Conservation (phyloP, 2,113 vertebrate species). For the Nycticorax nycticorax region DNA sequence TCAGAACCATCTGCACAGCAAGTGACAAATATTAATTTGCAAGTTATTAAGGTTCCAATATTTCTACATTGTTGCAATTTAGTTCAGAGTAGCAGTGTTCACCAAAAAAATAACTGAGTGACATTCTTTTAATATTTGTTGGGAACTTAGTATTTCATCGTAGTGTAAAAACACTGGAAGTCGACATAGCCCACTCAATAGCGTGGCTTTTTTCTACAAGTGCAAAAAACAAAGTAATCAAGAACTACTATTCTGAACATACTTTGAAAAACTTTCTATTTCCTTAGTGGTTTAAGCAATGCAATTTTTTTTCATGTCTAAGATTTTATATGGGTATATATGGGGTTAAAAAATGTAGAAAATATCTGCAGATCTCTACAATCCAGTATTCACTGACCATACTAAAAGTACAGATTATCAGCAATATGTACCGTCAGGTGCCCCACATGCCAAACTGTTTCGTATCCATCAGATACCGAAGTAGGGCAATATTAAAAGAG, state of each 20-base stretch:
- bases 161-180: background rate
- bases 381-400: background rate
- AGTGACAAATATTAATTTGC: background rate
- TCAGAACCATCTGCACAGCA: conserved; percentile 89
- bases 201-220: background rate
- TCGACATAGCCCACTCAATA: background rate
- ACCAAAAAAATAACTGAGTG: background rate
- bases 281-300: background rate
- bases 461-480: background rate
- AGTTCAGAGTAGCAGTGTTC: background rate
- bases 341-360: background rate
- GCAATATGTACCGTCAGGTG: background rate
- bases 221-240: background rate
- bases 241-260: background rate
- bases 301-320: background rate
- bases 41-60: background rate
- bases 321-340: background rate
- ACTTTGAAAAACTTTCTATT: background rate
- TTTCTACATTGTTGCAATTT: background rate
- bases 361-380: background rate
- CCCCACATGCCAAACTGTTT: background rate
- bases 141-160: background rate
- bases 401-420: background rate
- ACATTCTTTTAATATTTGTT: background rate
- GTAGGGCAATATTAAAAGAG: background rate